These are phyloP conservation scores for Indicator maculatus DNA, from an alignment of 2,113 vertebrate genomes.

Conservation along the genomic window DNA sequence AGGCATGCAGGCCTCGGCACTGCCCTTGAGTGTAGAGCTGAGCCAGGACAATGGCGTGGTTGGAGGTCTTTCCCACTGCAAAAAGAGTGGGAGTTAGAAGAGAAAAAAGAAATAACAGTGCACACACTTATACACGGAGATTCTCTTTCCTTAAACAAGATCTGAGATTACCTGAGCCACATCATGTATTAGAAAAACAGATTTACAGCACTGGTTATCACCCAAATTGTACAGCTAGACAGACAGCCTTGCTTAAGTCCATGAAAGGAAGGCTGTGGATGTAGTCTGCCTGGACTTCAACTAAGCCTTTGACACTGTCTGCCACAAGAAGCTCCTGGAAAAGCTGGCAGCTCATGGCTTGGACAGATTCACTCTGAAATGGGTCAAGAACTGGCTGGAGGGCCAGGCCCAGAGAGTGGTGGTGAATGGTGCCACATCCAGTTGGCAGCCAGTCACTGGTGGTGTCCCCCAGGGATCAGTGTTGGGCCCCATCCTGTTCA, in stretches of 20 bases:
- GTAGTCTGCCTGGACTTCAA: too few species aligned
- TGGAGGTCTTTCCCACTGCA: slow-evolving; percentile 95
- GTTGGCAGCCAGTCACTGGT: too few species aligned
- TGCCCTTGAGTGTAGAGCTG: slow-evolving; percentile 92
- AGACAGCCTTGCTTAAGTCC: neutral
- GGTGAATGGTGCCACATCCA: too few species aligned
- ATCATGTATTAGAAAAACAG: neutral
- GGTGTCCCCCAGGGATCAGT: too few species aligned
- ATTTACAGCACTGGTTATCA: neutral
- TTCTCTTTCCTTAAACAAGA: neutral
- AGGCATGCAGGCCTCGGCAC: slow-evolving; percentile 91
- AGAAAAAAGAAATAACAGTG: neutral
- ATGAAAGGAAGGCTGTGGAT: too few species aligned
- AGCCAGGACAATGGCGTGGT: slow-evolving; percentile 94
- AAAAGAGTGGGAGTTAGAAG: neutral
- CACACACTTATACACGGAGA: neutral
- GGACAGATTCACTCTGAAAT: too few species aligned
- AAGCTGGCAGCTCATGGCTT: too few species aligned
- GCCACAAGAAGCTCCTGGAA: too few species aligned
- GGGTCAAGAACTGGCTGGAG: too few species aligned
- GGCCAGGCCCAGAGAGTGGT: too few species aligned
- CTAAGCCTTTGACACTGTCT: too few species aligned
- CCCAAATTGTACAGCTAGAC: neutral
- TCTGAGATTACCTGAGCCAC: neutral
- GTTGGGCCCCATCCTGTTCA: too few species aligned